Percentiles rank a stretch among this genome's conserved stretches.
Evolutionary conservation across 2,888 invertebrate species (phyloP).

Genomic region (Thelaira solivaga): DNA sequence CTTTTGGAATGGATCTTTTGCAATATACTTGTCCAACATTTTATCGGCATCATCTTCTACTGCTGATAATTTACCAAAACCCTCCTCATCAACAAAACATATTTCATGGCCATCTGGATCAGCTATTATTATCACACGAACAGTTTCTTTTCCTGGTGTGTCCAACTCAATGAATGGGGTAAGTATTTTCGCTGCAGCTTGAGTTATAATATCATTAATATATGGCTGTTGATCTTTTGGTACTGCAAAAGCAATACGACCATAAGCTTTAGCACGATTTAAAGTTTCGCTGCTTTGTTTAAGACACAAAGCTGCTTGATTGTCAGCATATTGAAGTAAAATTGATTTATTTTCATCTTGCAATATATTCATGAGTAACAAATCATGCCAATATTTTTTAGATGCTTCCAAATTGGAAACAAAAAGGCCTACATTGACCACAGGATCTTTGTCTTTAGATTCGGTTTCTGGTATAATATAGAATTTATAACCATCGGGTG

Average conservation of each 20-base stretch:
- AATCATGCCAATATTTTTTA: constrained; percentile 89
- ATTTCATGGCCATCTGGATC: constrained; percentile 99
- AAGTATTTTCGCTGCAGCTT: constrained; percentile 85
- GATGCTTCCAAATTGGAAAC: constrained; percentile 87
- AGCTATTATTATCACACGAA: constrained; percentile 95
- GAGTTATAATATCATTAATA: constrained; percentile 85
- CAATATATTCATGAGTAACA: constrained; percentile 85
- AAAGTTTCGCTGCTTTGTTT: constrained; percentile 77
- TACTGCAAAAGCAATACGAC: constrained; percentile 95
- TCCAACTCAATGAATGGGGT: constrained; percentile 94
- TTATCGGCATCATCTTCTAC: constrained; percentile 90
- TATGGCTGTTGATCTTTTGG: constrained; percentile 86
- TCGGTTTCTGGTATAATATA: constrained; percentile 85
- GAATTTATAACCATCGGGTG: constrained; percentile 96
- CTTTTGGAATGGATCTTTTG: constrained; percentile 76
- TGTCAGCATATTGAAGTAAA: constrained; percentile 83
- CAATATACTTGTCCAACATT: constrained; percentile 86
- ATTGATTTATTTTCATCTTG: constrained; percentile 81
- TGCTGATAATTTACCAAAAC: constrained; percentile 90
- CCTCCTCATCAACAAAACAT: constrained; percentile 98
- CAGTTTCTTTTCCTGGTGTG: constrained; percentile 98
- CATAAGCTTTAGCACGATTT: constrained; percentile 93
- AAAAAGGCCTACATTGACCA: constrained; percentile 87
- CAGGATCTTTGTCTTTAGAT: constrained; percentile 85
- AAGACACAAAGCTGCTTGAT: constrained; percentile 88